Evolutionary conservation across 2,888 invertebrate species (phyloP).

Genomic region (Geotrupes spiniger): DNA sequence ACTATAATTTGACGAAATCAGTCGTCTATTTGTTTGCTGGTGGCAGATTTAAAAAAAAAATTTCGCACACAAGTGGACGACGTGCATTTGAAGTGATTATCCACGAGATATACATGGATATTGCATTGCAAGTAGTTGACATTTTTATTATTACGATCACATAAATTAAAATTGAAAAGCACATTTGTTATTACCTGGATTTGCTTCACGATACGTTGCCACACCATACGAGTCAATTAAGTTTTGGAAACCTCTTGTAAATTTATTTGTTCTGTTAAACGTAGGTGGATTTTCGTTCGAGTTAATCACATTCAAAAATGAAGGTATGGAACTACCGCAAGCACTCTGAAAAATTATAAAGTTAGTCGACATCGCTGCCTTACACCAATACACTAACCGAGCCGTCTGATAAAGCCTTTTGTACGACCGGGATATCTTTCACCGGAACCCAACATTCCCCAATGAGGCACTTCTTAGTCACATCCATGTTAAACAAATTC

Average conservation of each 20-base stretch:
- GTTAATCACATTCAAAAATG: conserved; percentile 87
- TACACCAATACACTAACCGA: conserved; percentile 58
- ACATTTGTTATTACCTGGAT: conserved; percentile 75
- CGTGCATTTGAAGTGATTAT: too few species aligned
- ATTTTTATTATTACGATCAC: too few species aligned
- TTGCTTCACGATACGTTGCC: conserved; percentile 88
- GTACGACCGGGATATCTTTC: conserved; percentile 66
- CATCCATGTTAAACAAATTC: conserved; percentile 89
- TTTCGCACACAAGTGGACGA: too few species aligned
- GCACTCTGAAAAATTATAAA: conserved; percentile 52
- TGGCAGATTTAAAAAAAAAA: too few species aligned
- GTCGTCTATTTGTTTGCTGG: too few species aligned
- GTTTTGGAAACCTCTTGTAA: conserved; percentile 89
- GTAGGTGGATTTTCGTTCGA: conserved; percentile 83
- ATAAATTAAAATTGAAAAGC: too few species aligned
- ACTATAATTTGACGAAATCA: too few species aligned
- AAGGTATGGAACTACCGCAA: conserved; percentile 85
- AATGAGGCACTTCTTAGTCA: conserved; percentile 84
- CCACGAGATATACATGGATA: too few species aligned
- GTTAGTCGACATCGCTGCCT: background rate
- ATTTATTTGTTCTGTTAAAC: conserved; percentile 87
- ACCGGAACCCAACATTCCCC: conserved; percentile 87
- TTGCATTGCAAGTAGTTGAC: too few species aligned
- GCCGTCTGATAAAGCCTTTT: conserved; percentile 75
- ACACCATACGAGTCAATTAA: conserved; percentile 93